Base-by-base conservation (phyloP, 2,888 invertebrate species). In the Caenorhabditis drosophilae region DNA sequence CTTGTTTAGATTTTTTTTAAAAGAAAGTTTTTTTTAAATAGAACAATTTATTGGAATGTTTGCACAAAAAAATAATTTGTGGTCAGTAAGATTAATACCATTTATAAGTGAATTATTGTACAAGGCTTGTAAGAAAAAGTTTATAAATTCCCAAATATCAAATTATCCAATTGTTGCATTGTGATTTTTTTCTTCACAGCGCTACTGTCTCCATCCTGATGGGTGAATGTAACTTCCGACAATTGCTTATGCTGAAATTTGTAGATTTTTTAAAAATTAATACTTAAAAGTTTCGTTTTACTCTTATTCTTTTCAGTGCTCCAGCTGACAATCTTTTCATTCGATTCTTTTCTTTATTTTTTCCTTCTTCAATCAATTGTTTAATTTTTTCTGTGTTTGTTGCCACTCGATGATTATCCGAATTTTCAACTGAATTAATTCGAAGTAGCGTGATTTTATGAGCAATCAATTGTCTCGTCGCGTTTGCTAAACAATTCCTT, bases 401-500 rank as follows among this genome's bases (percentile, higher is more conserved):
- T 9, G 31, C 1, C 4, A 58, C 40, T 34, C 11, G 12, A 38
- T 25, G 6, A 16, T 9, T 4, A 27, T 44, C 11, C 1, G 45
- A 27, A 23, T 4, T 35, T 12, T 42, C 61, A 2, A 42, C 36
- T 11, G 59, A 44, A 16, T 55, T 53, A 27, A 58, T 58, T 25
- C 58, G 53, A 20, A 54, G 38, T 20, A 64, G 31, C 1, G 58
- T 58, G 15, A 64, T 58, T 48, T 70, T 66, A 34, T 66, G 87
- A 0, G 91, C 88, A 56, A 94, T 89, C 41, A 92, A 86, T 82
- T 93, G 93, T 62, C 90, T 89, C 20, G 89, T 88, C 7, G 89
- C 88, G 73, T 91, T 90, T 0, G 89, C 87, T 34, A 90, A 81
- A 38, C 85, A 52, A 7, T 46, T 42, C 9, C 74, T 45, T 42